Evolutionary conservation across 1,140 invertebrate species (phyloP).

Genomic region (Diachasma alloeum): DNA sequence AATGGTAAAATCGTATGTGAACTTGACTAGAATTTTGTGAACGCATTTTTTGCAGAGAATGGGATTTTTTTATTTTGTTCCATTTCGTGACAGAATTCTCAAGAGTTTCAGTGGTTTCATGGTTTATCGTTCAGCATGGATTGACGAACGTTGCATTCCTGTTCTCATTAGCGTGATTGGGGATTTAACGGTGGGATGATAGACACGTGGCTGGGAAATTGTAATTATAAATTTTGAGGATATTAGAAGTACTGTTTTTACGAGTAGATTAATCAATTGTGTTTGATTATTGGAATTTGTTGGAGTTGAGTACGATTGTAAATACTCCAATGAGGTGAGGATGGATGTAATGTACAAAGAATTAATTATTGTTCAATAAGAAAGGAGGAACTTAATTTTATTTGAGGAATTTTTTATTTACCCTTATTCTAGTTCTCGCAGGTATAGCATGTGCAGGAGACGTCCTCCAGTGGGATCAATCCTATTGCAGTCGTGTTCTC

Average conservation of each 20-base stretch:
- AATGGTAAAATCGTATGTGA: no score
- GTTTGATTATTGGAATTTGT: neutral
- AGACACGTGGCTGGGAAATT: neutral
- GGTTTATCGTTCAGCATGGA: constrained; percentile 23
- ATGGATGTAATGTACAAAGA: constrained; percentile 8
- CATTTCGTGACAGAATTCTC: no score
- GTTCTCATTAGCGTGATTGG: neutral
- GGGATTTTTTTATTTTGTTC: no score
- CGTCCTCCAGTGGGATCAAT: no score
- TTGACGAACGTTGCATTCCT: neutral
- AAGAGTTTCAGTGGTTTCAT: neutral
- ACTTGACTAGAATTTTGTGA: no score
- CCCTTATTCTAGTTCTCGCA: neutral
- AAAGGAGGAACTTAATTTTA: constrained; percentile 2
- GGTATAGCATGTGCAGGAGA: no score
- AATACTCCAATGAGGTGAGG: neutral
- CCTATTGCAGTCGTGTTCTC: no score
- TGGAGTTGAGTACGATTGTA: neutral
- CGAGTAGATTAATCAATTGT: neutral
- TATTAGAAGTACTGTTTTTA: constrained; percentile 2
- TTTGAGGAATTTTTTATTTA: neutral
- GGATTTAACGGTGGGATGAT: no score
- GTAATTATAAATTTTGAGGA: neutral
- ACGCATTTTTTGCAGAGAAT: no score
- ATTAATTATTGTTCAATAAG: constrained; percentile 12